These are phyloP conservation scores for Dicyrtoma fusca DNA, from an alignment of 2,888 invertebrate genomes.

Conservation along the genomic window DNA sequence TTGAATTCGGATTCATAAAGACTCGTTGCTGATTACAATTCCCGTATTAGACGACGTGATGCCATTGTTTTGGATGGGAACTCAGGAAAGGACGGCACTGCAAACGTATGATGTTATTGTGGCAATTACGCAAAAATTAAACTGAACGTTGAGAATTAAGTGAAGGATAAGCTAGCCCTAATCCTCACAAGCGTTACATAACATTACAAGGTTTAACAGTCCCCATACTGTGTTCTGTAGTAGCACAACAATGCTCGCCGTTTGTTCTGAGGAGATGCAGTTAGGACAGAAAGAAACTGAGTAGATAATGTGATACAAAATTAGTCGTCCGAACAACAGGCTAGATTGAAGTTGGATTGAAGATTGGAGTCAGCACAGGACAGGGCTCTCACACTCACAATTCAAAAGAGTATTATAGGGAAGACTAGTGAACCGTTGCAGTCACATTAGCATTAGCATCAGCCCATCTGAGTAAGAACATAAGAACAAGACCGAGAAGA, in stretches of 20 bases:
- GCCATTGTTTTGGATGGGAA: too few species aligned
- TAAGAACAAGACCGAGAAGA: neutral
- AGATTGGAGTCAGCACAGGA: neutral
- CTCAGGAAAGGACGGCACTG: too few species aligned
- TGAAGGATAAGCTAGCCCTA: too few species aligned
- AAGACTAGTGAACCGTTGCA: slow-evolving; percentile 18
- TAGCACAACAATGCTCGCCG: neutral
- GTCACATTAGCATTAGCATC: slow-evolving; percentile 5
- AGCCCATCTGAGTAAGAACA: neutral
- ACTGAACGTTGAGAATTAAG: too few species aligned
- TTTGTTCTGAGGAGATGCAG: neutral
- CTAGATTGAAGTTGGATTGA: too few species aligned
- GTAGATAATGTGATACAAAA: neutral
- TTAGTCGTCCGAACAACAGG: neutral
- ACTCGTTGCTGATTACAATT: too few species aligned
- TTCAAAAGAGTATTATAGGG: neutral
- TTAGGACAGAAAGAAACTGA: neutral
- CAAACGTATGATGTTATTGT: too few species aligned
- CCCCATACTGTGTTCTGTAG: neutral
- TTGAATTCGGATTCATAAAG: too few species aligned
- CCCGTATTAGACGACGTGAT: too few species aligned
- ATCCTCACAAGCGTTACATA: too few species aligned
- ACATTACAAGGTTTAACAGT: neutral
- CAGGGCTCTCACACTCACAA: too few species aligned
- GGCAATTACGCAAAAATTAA: too few species aligned